Evolutionary conservation across 1,140 invertebrate genomes (phyloP), one percentile per base, ranked within the genome.

Genomic region (Bombus ignitus): DNA sequence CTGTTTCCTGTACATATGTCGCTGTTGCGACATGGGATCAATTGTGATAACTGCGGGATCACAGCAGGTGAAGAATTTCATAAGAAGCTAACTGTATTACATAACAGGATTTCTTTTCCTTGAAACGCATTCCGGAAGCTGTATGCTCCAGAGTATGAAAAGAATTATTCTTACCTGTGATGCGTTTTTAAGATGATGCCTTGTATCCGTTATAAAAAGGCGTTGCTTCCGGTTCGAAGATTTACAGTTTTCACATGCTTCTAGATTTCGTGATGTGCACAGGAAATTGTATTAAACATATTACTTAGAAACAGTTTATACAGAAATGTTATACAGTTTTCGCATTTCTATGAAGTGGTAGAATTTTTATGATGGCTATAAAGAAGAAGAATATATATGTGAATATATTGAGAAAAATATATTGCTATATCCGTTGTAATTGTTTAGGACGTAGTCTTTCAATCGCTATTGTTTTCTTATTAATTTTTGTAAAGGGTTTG

Each of bases 41-140:
- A 86, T 47, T 73, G 80, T 39, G 18, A 39, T 13, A 6, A 37
- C 70, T 86, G 62, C 59, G 74, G 47, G 57, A 86, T 68, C 39
- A 53, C 66, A 62, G n/a, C 85, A 88, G 85, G 85, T 87, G 62
- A 39, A 35, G 47, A 37, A 57, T 88, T 82, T 68, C 47, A 35
- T 66, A 57, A 66, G 18, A 22, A 70, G 32, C 47, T 88, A 88
- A 83, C 85, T 83, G 80, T 79, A 86, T 78, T 83, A 59, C 57
- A 53, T 86, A 88, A 88, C 85, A 83, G 85, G 75, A 88, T 68
- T 86, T 25, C 35, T 44, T 73, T 44, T n/a, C 39, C 37, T 75
- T 25, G 25, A 72, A 15, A 18, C 32, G 53, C 53, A 73, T 59
- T 32, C 47, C 71, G 71, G 81, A 82, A 82, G 74, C n/a, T 65